Percentiles rank a stretch among this genome's conserved stretches.
These are phyloP conservation scores for Drosophila paulistorum DNA, from an alignment of 1,140 invertebrate genomes.

Conservation along the genomic window DNA sequence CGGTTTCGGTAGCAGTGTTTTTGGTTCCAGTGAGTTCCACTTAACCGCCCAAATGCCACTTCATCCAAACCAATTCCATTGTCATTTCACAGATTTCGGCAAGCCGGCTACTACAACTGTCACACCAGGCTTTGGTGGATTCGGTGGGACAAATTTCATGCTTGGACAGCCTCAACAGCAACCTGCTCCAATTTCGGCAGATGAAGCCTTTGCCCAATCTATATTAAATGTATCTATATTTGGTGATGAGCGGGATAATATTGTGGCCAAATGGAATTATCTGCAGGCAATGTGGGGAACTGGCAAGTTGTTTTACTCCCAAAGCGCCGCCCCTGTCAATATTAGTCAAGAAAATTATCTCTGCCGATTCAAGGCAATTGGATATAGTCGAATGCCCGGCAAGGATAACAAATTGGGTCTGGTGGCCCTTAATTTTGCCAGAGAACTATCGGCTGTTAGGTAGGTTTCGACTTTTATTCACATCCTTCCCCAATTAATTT, in stretches of 20 bases:
- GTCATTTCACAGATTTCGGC: slow-evolving; percentile 60
- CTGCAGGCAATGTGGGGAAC: slow-evolving; percentile 96
- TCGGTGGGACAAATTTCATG: slow-evolving; percentile 83
- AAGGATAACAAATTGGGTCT: slow-evolving; percentile 94
- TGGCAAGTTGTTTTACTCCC: slow-evolving; percentile 90
- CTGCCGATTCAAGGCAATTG: slow-evolving; percentile 96
- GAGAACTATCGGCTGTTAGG: slow-evolving; percentile 83
- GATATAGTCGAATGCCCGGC: slow-evolving; percentile 92
- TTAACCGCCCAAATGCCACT: no score
- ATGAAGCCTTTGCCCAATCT: slow-evolving; percentile 89
- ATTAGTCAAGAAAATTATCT: slow-evolving; percentile 95
- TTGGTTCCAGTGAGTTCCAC: slow-evolving; percentile 60
- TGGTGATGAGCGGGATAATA: slow-evolving; percentile 95
- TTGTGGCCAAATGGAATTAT: slow-evolving; percentile 96
- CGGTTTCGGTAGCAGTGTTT: slow-evolving; percentile 83
- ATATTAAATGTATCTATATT: slow-evolving; percentile 94
- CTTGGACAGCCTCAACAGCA: slow-evolving; percentile 84
- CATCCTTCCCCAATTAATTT: neutral
- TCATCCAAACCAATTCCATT: slow-evolving; percentile 12
- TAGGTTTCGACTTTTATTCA: slow-evolving; percentile 15
- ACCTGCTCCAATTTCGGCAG: slow-evolving; percentile 85
- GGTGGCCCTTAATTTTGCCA: slow-evolving; percentile 92
- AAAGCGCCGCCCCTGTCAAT: slow-evolving; percentile 88
- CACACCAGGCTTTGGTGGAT: slow-evolving; percentile 84
- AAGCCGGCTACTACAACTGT: slow-evolving; percentile 69